Evolutionary conservation across 2,113 vertebrate genomes (phyloP), one percentile per base, ranked within the genome.

Genomic region (Dromiciops gliroides): DNA sequence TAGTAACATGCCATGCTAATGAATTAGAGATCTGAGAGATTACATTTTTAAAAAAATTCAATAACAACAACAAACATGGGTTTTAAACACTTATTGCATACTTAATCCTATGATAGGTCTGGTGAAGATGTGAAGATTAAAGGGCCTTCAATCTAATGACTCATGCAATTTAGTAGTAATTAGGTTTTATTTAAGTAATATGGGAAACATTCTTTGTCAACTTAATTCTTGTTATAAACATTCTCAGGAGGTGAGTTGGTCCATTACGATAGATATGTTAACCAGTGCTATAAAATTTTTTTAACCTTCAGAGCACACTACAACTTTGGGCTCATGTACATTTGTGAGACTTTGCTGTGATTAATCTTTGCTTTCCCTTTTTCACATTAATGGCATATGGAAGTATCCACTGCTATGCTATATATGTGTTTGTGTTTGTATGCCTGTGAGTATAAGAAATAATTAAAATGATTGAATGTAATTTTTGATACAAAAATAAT

Each of bases 201-300:
- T 23, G 1, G 7, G 0, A 83, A 23, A 83, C 23, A 83, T 83
- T 44, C 19, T 83, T 83, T 83, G n/a, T 19, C 19, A 83, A 19
- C 19, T 44, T 44, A 37, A 44, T 83, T 2, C 19, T 83, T 44
- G 0, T 23, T 83, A 23, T 44, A 23, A 44, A 44, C 6, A 83
- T 44, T 83, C 19, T 22, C 2, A 1, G 16, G 19, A 83, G 19
- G 19, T 44, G n/a, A 8, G 16, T 23, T 44, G 67, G n/a, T 83
- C 67, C 89, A 95, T 51, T 47, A 89, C 95, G 50, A 94, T 37
- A 90, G 95, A 49, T 90, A 50, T 93, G 89, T 92, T 95, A 89
- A 67, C 97, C 90, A 97, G 37, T 97, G 90, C 44, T 28, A 90
- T 96, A 37, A 47, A 50, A 94, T 95, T 83, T 96, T 91, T 91